Evolutionary conservation across 2,113 vertebrate genomes (phyloP).

Genomic region (Muscicapa adusta): DNA sequence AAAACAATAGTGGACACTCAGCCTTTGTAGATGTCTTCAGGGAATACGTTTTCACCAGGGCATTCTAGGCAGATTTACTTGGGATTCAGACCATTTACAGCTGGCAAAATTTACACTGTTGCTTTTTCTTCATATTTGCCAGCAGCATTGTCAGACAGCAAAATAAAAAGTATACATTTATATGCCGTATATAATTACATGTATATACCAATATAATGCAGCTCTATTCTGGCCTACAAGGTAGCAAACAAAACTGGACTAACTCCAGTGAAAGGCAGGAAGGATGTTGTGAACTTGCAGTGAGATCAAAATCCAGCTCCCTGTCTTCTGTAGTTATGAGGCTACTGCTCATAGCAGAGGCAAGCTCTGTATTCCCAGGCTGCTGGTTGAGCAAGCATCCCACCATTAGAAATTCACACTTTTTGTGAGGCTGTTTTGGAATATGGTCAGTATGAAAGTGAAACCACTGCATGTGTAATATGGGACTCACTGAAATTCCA

Average conservation of each 20-base stretch:
- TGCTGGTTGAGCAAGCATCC: neutral
- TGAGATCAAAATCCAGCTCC: neutral
- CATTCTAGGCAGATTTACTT: slow-evolving; percentile 16
- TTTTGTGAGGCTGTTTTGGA: neutral
- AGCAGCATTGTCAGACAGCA: neutral
- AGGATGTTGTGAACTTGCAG: neutral
- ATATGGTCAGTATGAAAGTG: neutral
- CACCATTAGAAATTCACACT: neutral
- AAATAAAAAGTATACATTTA: neutral
- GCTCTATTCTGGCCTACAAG: neutral
- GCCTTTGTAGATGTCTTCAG: neutral
- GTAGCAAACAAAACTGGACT: neutral
- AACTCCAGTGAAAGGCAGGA: neutral
- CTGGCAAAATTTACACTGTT: neutral
- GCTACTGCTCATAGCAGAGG: neutral
- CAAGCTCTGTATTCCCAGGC: neutral
- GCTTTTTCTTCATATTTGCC: neutral
- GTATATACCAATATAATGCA: neutral
- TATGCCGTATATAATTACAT: neutral
- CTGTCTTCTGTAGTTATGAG: neutral
- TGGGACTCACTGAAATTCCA: neutral
- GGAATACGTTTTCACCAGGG: neutral
- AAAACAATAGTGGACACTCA: neutral
- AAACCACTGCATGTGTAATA: neutral
- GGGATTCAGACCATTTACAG: neutral